Evolutionary conservation across 2,113 vertebrate genomes (phyloP).

Genomic region (Pluvianellus socialis): DNA sequence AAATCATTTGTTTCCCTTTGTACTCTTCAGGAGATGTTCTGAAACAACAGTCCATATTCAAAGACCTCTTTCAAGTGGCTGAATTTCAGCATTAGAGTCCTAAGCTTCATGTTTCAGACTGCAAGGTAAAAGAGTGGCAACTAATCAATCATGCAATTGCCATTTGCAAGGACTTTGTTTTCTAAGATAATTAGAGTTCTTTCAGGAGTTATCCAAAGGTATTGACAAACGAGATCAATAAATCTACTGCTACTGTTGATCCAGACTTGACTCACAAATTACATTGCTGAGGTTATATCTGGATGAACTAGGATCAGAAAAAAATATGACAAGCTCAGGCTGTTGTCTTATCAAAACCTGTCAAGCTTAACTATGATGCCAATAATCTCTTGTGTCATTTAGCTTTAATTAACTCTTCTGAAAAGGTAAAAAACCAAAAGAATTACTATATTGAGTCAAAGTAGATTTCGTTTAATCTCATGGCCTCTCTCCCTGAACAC

Average conservation of each 20-base stretch:
- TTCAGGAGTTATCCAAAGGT: not conserved
- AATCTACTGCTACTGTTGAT: not conserved
- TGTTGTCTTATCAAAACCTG: not conserved
- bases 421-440: not conserved
- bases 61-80: not conserved
- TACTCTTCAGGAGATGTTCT: not conserved
- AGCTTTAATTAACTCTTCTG: not conserved
- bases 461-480: not conserved
- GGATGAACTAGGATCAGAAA: not conserved
- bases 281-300: not conserved
- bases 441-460: not conserved
- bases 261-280: not conserved
- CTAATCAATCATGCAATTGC: not conserved
- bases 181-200: slow-evolving; percentile 14
- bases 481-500: not conserved
- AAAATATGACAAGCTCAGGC: not conserved
- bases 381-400: not conserved
- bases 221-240: not conserved
- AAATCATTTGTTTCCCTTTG: not conserved
- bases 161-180: slow-evolving; percentile 17
- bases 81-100: not conserved
- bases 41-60: not conserved
- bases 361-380: not conserved
- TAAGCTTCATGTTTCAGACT: not conserved
- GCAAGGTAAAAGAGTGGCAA: not conserved